phyloP scores from a whole-genome alignment of 2,113 vertebrate species.

The Chloebia gouldiae region DNA sequence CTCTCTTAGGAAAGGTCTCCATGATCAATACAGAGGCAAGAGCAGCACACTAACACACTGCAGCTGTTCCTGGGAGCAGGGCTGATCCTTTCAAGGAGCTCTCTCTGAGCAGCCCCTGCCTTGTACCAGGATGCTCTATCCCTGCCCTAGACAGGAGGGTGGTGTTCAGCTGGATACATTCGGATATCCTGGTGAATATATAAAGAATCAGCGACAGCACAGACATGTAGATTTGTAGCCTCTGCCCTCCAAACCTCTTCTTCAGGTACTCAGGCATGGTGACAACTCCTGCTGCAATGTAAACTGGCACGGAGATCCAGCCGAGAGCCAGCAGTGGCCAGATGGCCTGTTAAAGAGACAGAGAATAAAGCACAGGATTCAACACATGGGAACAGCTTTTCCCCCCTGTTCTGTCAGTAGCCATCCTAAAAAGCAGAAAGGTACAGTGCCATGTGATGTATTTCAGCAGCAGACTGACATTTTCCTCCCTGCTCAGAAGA shows the following conservation, averaged over 20 bases:
- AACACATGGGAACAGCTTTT: not conserved
- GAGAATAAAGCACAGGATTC: not conserved
- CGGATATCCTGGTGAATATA: slow-evolving; percentile 92
- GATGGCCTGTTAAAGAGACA: slow-evolving; percentile 74
- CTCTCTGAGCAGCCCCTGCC: not conserved
- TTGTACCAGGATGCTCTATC: not conserved
- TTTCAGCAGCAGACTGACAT: not conserved
- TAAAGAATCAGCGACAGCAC: slow-evolving; percentile 88
- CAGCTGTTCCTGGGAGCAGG: not conserved
- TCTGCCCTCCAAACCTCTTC: slow-evolving; percentile 89
- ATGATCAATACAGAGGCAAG: not conserved
- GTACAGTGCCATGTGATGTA: no score
- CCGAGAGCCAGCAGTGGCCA: slow-evolving; percentile 88
- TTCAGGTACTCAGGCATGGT: slow-evolving; percentile 92
- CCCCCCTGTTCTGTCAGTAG: not conserved
- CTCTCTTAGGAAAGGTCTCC: not conserved
- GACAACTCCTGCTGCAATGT: slow-evolving; percentile 86
- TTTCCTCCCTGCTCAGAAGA: not conserved
- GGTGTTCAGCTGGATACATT: slow-evolving; percentile 58
- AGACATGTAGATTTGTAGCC: slow-evolving; percentile 89
- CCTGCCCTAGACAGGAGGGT: not conserved
- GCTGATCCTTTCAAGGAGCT: not conserved
- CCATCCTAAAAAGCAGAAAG: not conserved
- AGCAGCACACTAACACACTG: not conserved
- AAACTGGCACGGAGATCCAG: slow-evolving; percentile 92